These are phyloP conservation scores for Cyphomyrus plagiostoma DNA, from an alignment of 2,113 vertebrate species.

Conservation along the genomic window DNA sequence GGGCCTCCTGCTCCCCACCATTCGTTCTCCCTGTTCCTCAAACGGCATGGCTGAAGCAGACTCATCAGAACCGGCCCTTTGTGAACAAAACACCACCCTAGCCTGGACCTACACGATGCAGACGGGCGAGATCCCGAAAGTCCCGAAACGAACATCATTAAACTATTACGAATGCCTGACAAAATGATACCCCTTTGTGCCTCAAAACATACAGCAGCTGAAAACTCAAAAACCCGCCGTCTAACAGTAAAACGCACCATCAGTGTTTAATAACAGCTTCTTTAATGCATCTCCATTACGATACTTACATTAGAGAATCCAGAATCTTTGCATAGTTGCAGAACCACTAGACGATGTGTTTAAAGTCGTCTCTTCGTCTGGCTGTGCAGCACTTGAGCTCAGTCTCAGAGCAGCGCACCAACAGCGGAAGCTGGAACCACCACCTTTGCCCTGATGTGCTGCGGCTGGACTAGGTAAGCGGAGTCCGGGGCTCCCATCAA, in stretches of 20 bases:
- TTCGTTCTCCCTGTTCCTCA: not conserved
- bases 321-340: not conserved
- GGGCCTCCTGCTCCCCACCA: not conserved
- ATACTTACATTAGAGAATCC: slow-evolving; percentile 6
- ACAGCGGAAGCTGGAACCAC: not conserved
- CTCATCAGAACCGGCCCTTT: not conserved
- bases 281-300: not conserved
- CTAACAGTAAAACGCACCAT: not conserved
- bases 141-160: not conserved
- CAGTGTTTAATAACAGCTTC: not conserved
- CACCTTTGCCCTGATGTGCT: not conserved
- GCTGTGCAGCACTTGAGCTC: not conserved
- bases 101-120: not conserved
- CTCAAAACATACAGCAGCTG: not conserved
- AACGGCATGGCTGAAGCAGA: not conserved
- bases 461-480: not conserved
- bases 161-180: not conserved
- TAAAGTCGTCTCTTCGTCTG: not conserved
- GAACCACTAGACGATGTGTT: not conserved
- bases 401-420: not conserved
- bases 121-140: not conserved
- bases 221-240: not conserved
- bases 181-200: not conserved
- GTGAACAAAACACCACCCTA: not conserved
- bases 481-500: not conserved